Percentiles rank a stretch among this genome's conserved stretches.
phyloP scores from a whole-genome alignment of 2,888 invertebrate genomes.

The Morpho deidamia region DNA sequence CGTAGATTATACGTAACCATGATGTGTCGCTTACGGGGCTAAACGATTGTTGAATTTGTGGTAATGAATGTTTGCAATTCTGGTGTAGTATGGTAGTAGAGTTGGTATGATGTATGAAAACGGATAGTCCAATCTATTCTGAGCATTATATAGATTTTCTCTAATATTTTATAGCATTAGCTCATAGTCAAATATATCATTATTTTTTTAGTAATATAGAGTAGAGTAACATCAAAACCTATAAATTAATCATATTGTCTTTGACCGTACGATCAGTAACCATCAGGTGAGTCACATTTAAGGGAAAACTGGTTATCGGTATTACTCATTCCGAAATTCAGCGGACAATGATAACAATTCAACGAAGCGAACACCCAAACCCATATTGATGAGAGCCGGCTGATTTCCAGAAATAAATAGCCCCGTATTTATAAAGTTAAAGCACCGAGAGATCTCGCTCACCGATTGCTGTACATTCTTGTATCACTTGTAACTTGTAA shows the following conservation, averaged over 20 bases:
- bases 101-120: too few relatives aligned
- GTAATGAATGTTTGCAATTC: too few relatives aligned
- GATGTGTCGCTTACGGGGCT: too few relatives aligned
- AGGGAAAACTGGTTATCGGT: too few relatives aligned
- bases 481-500: slow-evolving; percentile 78
- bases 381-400: slow-evolving; percentile 52
- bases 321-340: slow-evolving; percentile 8
- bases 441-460: slow-evolving; percentile 61
- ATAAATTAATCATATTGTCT: not conserved
- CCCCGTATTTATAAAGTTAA: slow-evolving; percentile 74
- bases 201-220: not conserved
- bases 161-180: too few relatives aligned
- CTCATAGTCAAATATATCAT: not conserved
- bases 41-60: too few relatives aligned
- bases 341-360: slow-evolving; percentile 6
- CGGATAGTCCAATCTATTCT: too few relatives aligned
- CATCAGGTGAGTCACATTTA: not conserved
- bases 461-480: slow-evolving; percentile 64
- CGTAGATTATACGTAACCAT: too few relatives aligned
- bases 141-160: too few relatives aligned
- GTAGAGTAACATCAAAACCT: not conserved
- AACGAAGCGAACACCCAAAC: slow-evolving; percentile 15
- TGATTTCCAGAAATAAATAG: slow-evolving; percentile 77
- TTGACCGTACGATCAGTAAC: not conserved
- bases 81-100: too few relatives aligned